Conservation (phyloP, 2,797 vertebrate species). For the Decapterus maruadsi region DNA sequence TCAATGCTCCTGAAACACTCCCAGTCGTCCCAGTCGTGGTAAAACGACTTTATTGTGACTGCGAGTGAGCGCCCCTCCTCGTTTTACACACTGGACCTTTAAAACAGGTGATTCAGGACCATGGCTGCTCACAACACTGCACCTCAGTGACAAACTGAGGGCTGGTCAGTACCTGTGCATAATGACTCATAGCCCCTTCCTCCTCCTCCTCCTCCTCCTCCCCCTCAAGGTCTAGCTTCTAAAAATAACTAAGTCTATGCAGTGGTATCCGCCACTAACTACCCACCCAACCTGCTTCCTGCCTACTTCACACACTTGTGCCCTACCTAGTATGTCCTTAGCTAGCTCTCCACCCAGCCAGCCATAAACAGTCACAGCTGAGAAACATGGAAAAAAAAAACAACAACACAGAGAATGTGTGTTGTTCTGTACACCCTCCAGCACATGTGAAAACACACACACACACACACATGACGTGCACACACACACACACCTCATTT, state of each 20-base stretch:
- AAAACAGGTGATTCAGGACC: not conserved
- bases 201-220: too few relatives aligned
- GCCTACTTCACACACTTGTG: not conserved
- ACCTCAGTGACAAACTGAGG: not conserved
- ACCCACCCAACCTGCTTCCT: not conserved
- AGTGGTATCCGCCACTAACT: not conserved
- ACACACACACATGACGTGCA: not conserved
- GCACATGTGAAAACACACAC: not conserved
- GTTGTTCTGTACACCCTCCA: conserved; percentile 5
- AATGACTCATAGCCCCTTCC: too few relatives aligned
- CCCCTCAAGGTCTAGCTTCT: not conserved
- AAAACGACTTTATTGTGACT: too few relatives aligned
- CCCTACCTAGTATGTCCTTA: too few relatives aligned
- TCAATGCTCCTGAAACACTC: too few relatives aligned
- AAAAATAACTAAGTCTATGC: not conserved
- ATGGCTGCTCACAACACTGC: too few relatives aligned
- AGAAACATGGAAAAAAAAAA: not conserved
- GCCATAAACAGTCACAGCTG: not conserved
- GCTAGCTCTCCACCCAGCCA: not conserved
- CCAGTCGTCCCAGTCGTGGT: too few relatives aligned
- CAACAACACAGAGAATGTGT: not conserved
- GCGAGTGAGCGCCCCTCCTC: too few relatives aligned
- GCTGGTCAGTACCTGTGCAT: too few relatives aligned
- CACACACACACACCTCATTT: conserved; percentile 22
- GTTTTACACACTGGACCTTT: too few relatives aligned